phyloP scores from a whole-genome alignment of 2,797 vertebrate species.

The Uromys caudimaculatus region DNA sequence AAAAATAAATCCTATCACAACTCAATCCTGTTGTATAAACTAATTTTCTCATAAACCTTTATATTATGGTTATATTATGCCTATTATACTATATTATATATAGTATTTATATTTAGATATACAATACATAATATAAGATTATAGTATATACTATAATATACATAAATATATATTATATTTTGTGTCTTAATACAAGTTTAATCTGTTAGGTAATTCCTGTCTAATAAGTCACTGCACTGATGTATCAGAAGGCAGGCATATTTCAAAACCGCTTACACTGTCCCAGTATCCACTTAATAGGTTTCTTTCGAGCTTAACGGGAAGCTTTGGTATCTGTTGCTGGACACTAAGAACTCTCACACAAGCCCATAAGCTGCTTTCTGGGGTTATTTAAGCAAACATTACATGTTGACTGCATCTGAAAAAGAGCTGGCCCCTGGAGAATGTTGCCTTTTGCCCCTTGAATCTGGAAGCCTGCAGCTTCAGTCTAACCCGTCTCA shows the following conservation, averaged over 20 bases:
- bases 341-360: conserved; percentile 51
- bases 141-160: not conserved
- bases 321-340: conserved; percentile 53
- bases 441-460: not conserved
- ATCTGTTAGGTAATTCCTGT: not conserved
- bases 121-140: not conserved
- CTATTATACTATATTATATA: not conserved
- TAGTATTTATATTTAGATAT: not conserved
- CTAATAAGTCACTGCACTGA: not conserved
- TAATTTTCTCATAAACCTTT: conserved; percentile 32
- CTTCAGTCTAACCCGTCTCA: not conserved
- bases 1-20: not conserved
- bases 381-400: conserved; percentile 56
- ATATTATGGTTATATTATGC: not conserved
- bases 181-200: not conserved
- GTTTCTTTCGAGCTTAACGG: conserved; percentile 42
- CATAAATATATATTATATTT: not conserved
- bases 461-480: not conserved
- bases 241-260: not conserved
- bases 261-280: conserved; percentile 13
- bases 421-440: conserved; percentile 24
- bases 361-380: conserved; percentile 49
- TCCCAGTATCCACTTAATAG: not conserved
- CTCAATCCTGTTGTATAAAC: not conserved
- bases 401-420: not conserved